A percentile compares a stretch with the other conserved stretches of the same genome.
Evolutionary conservation across 2,888 invertebrate genomes (phyloP).

Genomic region (Phragmatobia fuliginosa): DNA sequence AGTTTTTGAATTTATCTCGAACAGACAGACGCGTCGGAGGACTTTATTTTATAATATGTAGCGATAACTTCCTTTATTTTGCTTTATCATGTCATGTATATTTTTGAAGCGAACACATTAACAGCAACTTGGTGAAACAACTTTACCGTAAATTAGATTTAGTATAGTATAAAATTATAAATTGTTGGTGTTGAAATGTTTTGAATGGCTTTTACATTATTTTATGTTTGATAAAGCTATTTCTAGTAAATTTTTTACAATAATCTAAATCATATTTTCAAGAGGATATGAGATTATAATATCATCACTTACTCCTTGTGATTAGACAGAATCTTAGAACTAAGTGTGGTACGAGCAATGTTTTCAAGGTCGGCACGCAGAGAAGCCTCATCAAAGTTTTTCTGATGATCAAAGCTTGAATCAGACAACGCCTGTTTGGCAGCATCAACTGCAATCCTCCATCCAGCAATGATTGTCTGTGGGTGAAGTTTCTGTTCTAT

Average conservation of each 20-base stretch:
- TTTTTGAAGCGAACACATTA: too few species aligned
- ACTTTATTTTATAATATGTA: too few species aligned
- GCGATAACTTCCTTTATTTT: too few species aligned
- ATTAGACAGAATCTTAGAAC: conserved; percentile 98
- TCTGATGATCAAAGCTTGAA: conserved; percentile 93
- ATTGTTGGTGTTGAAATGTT: too few species aligned
- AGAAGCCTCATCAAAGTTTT: conserved; percentile 88
- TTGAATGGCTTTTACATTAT: background rate
- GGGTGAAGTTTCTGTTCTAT: conserved; percentile 98
- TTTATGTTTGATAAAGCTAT: background rate
- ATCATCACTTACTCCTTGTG: conserved; percentile 94
- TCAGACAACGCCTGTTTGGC: conserved; percentile 94
- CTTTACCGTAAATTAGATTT: too few species aligned
- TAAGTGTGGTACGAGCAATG: conserved; percentile 98
- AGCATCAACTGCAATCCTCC: conserved; percentile 95
- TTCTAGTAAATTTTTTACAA: background rate
- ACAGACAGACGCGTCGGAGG: too few species aligned
- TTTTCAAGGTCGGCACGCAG: conserved; percentile 97
- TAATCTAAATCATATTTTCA: too few species aligned
- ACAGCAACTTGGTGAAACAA: too few species aligned
- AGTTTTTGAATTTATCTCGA: too few species aligned
- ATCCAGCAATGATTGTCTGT: conserved; percentile 98
- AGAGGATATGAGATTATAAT: too few species aligned
- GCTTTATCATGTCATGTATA: too few species aligned
- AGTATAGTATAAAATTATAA: too few species aligned